phyloP scores from a whole-genome alignment of 1,140 invertebrate genomes.

The Leptestheria dahalacensis region DNA sequence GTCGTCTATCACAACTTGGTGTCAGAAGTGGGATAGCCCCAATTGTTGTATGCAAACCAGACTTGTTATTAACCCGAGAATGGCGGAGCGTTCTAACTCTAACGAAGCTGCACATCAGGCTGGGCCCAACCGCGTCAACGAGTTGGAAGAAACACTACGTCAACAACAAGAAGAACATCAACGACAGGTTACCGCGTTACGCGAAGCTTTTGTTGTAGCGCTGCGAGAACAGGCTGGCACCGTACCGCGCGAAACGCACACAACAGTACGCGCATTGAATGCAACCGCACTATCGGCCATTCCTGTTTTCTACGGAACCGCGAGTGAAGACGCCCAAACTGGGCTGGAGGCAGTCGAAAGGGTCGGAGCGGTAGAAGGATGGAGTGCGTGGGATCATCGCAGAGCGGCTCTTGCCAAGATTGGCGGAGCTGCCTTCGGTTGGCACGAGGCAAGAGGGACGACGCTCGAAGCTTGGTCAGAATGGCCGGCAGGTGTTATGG shows the following conservation, averaged over 20 bases:
- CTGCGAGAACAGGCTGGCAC: not conserved
- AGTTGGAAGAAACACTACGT: not conserved
- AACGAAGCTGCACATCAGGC: not conserved
- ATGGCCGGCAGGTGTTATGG: not conserved
- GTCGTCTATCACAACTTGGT: too few species aligned
- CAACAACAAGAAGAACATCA: not conserved
- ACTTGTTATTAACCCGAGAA: not conserved
- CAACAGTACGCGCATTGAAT: not conserved
- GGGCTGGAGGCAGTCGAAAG: not conserved
- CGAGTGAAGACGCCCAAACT: not conserved
- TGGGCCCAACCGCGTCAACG: not conserved
- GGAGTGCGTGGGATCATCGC: not conserved
- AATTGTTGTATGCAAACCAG: not conserved
- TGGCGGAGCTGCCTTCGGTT: not conserved
- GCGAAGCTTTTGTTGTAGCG: not conserved
- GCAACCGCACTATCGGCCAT: not conserved
- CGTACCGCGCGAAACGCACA: not conserved
- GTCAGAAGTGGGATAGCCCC: conserved; percentile 6
- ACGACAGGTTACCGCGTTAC: not conserved
- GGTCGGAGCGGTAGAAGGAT: not conserved
- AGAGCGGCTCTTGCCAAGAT: conserved; percentile 2
- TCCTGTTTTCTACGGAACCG: not conserved
- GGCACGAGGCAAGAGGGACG: not conserved
- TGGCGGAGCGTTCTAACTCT: not conserved
- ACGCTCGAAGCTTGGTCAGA: not conserved